These are phyloP conservation scores for Aphaenogaster floridana DNA, from an alignment of 1,140 invertebrate species.

Conservation along the genomic window DNA sequence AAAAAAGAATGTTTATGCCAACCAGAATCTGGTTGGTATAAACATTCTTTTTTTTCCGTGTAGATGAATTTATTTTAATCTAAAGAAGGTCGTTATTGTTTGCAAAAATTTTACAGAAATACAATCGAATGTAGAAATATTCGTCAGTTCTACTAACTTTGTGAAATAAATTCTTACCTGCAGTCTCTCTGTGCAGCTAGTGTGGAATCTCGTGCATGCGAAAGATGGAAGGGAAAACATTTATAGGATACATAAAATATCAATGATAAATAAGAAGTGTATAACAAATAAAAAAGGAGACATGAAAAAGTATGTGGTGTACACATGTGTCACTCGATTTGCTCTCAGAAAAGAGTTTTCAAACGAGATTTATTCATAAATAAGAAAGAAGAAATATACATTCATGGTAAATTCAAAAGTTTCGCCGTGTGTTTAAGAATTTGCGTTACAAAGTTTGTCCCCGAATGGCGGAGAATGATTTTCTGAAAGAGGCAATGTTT, in stretches of 20 bases:
- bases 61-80: background rate
- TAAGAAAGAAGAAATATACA: constrained; percentile 53
- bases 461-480: background rate
- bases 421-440: constrained; percentile 14
- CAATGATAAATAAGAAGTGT: background rate
- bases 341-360: constrained; percentile 40
- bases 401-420: constrained; percentile 26
- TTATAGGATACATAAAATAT: background rate
- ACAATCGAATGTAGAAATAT: background rate
- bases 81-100: background rate
- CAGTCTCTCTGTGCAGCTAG: background rate
- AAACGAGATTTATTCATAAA: constrained; percentile 69
- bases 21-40: no score
- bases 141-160: background rate
- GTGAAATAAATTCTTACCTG: constrained; percentile 50
- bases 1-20: no score
- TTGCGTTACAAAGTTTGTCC: background rate
- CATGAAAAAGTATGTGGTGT: background rate
- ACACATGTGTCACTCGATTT: background rate
- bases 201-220: constrained; percentile 24
- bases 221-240: constrained; percentile 22
- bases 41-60: no score
- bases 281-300: background rate
- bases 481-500: background rate
- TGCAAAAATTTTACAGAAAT: background rate